These are phyloP conservation scores for Anastatus disparis DNA, from an alignment of 1,140 invertebrate species.

Conservation along the genomic window DNA sequence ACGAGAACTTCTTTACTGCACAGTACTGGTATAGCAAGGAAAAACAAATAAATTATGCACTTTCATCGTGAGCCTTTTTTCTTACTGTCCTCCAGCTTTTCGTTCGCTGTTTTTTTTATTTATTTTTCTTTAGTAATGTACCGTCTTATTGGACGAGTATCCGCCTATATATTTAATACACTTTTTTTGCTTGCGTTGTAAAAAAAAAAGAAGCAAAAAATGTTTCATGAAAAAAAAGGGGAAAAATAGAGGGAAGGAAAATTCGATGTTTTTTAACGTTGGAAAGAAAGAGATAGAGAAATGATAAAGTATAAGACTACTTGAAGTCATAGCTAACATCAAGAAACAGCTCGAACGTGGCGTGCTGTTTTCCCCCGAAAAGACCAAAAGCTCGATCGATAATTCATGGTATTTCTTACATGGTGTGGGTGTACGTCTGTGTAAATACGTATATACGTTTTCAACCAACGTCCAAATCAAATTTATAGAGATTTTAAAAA, in stretches of 20 bases:
- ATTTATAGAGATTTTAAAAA: not conserved
- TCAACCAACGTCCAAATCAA: conserved; percentile 11
- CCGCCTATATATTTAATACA: too few species aligned
- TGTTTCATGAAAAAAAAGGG: not conserved
- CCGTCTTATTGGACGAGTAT: too few species aligned
- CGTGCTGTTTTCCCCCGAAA: conserved; percentile 9
- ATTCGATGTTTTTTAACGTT: too few species aligned
- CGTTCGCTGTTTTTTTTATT: not conserved
- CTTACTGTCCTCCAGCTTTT: not conserved
- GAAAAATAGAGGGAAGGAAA: not conserved
- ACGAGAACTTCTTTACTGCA: too few species aligned
- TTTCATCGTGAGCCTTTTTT: conserved; percentile 4
- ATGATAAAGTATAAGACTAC: conserved; percentile 7
- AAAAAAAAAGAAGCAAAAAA: too few species aligned
- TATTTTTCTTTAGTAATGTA: too few species aligned
- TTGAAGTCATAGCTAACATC: conserved; percentile 4
- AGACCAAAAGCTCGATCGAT: conserved; percentile 29
- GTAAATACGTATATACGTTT: not conserved
- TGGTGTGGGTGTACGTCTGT: not conserved
- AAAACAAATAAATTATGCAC: conserved; percentile 37
- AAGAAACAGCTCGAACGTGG: not conserved
- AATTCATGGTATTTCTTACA: conserved; percentile 26
- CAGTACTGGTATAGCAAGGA: not conserved
- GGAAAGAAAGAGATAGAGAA: not conserved
- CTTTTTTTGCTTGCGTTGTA: too few species aligned